Evolutionary conservation across 2,888 invertebrate genomes (phyloP).

Genomic region (Cerceris rybyensis): DNA sequence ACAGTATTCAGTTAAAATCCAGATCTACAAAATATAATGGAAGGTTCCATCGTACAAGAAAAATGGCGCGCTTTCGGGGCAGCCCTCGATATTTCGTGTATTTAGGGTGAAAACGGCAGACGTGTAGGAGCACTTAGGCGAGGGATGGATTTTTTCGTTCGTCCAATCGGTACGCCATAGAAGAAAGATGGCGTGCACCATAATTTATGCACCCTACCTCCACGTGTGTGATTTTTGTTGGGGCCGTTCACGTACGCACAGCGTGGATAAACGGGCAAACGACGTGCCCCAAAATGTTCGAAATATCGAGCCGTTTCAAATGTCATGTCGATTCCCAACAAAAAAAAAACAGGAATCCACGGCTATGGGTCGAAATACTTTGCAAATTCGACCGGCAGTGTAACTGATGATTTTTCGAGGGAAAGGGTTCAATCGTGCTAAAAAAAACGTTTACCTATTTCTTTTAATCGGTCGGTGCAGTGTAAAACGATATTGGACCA

Average conservation of each 20-base stretch:
- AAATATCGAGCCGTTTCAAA: conserved; percentile 42
- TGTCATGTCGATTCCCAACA: conserved; percentile 19
- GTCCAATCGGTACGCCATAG: conserved; percentile 66
- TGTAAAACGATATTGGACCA: no score
- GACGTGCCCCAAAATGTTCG: conserved; percentile 56
- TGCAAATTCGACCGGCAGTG: background rate
- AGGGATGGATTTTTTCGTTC: conserved; percentile 65
- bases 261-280: conserved; percentile 63
- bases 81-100: conserved; percentile 27
- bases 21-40: background rate
- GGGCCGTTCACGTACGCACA: conserved; percentile 42
- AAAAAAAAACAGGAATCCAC: background rate
- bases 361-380: background rate
- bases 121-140: conserved; percentile 51
- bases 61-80: conserved; percentile 56
- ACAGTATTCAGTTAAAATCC: background rate
- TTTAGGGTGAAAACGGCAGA: conserved; percentile 43
- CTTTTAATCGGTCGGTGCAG: no score
- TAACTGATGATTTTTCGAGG: background rate
- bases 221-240: conserved; percentile 66
- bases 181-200: conserved; percentile 69
- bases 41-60: conserved; percentile 29
- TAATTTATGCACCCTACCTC: conserved; percentile 73
- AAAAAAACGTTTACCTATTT: no score
- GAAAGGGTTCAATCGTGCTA: background rate